Evolutionary conservation across 2,113 vertebrate genomes (phyloP), one percentile per base, ranked within the genome.

Genomic region (Rhea pennata): DNA sequence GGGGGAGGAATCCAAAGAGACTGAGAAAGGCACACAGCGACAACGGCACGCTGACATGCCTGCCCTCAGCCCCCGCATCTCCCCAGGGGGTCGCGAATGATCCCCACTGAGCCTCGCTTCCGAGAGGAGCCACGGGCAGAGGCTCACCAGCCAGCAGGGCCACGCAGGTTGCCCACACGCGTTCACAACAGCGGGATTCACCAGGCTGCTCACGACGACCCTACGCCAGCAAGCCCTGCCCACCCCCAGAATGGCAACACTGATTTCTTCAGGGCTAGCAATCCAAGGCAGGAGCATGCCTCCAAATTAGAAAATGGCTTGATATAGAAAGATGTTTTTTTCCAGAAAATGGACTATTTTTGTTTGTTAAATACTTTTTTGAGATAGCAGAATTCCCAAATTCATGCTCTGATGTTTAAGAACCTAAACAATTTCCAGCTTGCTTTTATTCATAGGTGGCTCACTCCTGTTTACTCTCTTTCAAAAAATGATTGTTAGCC

Each of bases 401-500:
- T 70, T 76, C 23, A 82, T 83, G 50, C 33, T 91, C 75, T 89
- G 74, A 89, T 85, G 71, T 94, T 95, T 87, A 91, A 91, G 89
- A 91, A 89, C 44, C 82, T 59, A 33, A 59, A 58, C 40, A 53
- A 84, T 83, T 95, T 87, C 64, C 50, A 92, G 84, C 84, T 96
- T 96, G 91, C 94, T 89, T 90, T 96, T 80, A 89, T 50, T 87
- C 94, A 74, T 31, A 71, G 71, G 62, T n/a, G 73, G 70, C 90
- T 94, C 84, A 91, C 67, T 42, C 82, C 29, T 87, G 62, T 83
- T 85, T 71, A 66, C 64, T 96, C 59, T 42, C 67, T 82, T 95
- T 96, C 94, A 82, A 95, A 96, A 97, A 94, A 87, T 54, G 50
- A 66, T 75, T 44, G 62, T 70, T 85, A 93, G 87, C 31, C 16